Percentiles rank a stretch among this genome's conserved stretches.
Conservation (phyloP, 37 sponge, comb jelly and placozoan genomes). For the Mnemiopsis leidyi region DNA sequence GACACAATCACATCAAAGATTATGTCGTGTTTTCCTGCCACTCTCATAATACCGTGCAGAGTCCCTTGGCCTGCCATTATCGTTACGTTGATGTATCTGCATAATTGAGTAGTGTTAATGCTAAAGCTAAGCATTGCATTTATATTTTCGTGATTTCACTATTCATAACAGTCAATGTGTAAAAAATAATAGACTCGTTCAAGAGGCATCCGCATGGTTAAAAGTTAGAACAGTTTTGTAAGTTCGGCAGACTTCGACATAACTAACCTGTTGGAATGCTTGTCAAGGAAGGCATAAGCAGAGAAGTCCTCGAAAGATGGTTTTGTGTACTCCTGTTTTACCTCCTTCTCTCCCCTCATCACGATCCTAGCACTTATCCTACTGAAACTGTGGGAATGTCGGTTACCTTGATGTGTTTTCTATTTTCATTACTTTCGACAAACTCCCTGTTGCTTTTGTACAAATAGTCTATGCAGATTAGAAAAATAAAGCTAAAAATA, state of each 20-base stretch:
- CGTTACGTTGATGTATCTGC: conserved; percentile 1
- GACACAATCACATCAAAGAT: background rate
- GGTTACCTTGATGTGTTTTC: background rate
- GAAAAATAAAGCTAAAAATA: background rate
- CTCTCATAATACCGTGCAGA: background rate
- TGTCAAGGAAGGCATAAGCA: background rate
- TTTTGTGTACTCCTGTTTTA: conserved; percentile 1
- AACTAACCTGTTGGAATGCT: conserved; percentile 14
- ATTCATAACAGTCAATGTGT: no score
- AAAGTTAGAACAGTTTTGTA: no score
- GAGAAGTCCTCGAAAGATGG: background rate
- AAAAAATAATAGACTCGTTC: no score
- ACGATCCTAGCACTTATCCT: background rate
- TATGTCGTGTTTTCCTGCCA: background rate
- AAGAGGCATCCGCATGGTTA: no score
- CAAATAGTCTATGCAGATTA: no score
- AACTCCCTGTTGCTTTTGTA: background rate
- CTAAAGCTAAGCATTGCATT: no score
- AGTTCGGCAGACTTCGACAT: no score
- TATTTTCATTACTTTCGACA: background rate
- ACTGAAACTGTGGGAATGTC: background rate
- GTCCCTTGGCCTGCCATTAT: background rate
- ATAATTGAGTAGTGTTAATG: no score
- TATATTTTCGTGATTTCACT: no score
- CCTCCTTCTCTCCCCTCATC: conserved; percentile 5